A percentile compares a stretch with the other conserved stretches of the same genome.
These are phyloP conservation scores for Zaprionus tsacasi DNA, from an alignment of 1,140 invertebrate species.

Conservation along the genomic window DNA sequence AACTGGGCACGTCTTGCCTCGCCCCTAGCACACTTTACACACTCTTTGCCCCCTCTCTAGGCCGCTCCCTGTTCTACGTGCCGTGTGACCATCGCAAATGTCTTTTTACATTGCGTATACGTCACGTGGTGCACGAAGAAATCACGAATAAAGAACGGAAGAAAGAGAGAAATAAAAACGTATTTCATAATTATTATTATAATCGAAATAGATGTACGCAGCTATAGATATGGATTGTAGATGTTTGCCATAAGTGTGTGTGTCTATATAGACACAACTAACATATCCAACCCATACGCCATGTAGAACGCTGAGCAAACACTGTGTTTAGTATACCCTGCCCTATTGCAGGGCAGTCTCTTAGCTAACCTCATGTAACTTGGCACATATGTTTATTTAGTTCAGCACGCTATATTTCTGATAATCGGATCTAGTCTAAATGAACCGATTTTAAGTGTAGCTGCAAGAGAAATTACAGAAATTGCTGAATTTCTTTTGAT, in stretches of 20 bases:
- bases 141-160: conserved; percentile 40
- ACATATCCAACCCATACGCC: too few relatives aligned
- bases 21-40: neutral
- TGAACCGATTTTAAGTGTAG: neutral
- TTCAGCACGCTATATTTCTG: neutral
- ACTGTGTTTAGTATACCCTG: neutral
- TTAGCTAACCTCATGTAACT: neutral
- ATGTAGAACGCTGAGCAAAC: conserved; percentile 24
- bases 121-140: conserved; percentile 59
- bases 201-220: conserved; percentile 27
- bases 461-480: neutral
- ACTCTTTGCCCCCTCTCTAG: neutral
- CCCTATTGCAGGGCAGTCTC: neutral
- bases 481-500: neutral
- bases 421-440: neutral
- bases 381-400: neutral
- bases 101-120: conserved; percentile 56
- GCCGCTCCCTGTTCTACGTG: neutral
- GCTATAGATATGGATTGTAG: neutral
- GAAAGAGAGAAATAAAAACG: conserved; percentile 1
- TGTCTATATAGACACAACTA: conserved; percentile 5
- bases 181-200: conserved; percentile 46
- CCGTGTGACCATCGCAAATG: conserved; percentile 34
- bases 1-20: conserved; percentile 7
- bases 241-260: conserved; percentile 2